Evolutionary conservation across 2,113 vertebrate genomes (phyloP).

Genomic region (Nerophis lumbriciformis): DNA sequence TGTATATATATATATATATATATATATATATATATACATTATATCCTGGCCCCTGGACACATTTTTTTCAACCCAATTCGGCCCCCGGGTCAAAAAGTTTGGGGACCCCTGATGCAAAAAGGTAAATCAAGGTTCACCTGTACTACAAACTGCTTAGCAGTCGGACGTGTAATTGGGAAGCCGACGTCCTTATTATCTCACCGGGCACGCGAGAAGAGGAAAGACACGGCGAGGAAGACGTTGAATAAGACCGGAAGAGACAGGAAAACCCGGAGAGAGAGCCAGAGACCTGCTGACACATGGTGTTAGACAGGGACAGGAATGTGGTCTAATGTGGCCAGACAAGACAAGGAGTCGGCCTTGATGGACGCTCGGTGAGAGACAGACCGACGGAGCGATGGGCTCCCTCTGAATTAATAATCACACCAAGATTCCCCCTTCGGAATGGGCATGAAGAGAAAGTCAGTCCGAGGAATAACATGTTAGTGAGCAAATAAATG

Average conservation of each 20-base stretch:
- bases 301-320: conserved; percentile 23
- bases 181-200: conserved; percentile 6
- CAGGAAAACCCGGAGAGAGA: conserved; percentile 21
- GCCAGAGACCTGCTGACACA: conserved; percentile 25
- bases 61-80: too few species aligned
- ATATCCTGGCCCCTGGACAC: too few species aligned
- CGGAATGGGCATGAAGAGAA: conserved; percentile 48
- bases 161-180: not conserved
- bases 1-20: too few species aligned
- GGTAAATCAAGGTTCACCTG: not conserved
- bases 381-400: conserved; percentile 52
- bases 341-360: conserved; percentile 28
- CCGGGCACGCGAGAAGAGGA: not conserved
- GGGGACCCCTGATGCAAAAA: too few species aligned
- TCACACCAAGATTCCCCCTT: conserved; percentile 62
- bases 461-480: conserved; percentile 61
- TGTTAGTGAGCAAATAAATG: conserved; percentile 61
- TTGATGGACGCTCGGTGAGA: conserved; percentile 51
- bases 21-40: too few species aligned
- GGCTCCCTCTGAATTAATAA: conserved; percentile 65
- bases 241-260: conserved; percentile 10
- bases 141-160: not conserved
- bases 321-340: conserved; percentile 39
- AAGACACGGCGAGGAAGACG: conserved; percentile 2
- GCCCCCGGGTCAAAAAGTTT: too few species aligned